Evolutionary conservation across 92 coral and sea anemone species (phyloP).

Genomic region (Diadumene lineata): DNA sequence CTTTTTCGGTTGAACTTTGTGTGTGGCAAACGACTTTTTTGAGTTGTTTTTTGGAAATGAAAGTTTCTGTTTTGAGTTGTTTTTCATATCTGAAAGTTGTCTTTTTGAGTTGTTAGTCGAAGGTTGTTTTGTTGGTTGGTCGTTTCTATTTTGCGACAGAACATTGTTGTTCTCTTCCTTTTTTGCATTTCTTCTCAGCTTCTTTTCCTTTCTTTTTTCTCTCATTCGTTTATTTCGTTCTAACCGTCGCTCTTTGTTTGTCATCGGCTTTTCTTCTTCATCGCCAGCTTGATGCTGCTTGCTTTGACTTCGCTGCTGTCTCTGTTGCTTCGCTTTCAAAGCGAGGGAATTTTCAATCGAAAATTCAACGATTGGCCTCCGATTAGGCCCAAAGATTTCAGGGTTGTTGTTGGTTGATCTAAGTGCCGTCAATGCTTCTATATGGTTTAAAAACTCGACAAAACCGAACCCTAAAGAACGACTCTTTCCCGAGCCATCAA

Average conservation of each 20-base stretch:
- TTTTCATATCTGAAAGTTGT: background rate
- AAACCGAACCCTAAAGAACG: constrained; percentile 93
- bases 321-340: constrained; percentile 78
- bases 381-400: constrained; percentile 76
- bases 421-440: constrained; percentile 77
- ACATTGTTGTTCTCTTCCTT: constrained; percentile 10
- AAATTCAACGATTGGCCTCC: constrained; percentile 96
- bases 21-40: background rate
- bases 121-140: no score
- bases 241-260: constrained; percentile 72
- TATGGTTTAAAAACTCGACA: constrained; percentile 79
- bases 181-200: constrained; percentile 28
- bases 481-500: constrained; percentile 77
- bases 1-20: background rate
- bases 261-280: constrained; percentile 25
- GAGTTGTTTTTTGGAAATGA: background rate
- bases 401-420: constrained; percentile 94
- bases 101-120: constrained; percentile 1
- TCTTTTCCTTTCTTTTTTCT: constrained; percentile 60
- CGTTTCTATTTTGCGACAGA: constrained; percentile 19
- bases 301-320: constrained; percentile 40
- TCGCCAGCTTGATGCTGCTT: constrained; percentile 41
- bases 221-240: constrained; percentile 51
- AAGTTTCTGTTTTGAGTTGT: background rate
- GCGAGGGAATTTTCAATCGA: constrained; percentile 87